Percentiles rank a stretch among this genome's conserved stretches.
These are phyloP conservation scores for Nasonia longicornis DNA, from an alignment of 1,140 invertebrate genomes.

Conservation along the genomic window DNA sequence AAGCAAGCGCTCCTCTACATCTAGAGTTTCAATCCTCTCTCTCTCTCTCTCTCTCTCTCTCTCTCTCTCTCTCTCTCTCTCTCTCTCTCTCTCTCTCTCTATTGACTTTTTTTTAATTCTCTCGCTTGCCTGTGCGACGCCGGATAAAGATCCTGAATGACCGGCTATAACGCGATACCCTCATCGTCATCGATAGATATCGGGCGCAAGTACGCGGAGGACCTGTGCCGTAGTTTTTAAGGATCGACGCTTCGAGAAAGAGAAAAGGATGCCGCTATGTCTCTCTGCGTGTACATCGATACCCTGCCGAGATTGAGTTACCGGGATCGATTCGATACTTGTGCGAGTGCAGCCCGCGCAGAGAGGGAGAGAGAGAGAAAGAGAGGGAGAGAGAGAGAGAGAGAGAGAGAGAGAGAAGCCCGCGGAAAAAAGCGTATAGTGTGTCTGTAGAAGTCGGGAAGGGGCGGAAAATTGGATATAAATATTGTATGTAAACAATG, in stretches of 20 bases:
- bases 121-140: background rate
- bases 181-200: background rate
- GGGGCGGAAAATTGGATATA: no score
- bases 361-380: constrained; percentile 43
- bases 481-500: no score
- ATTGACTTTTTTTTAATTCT: background rate
- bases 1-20: background rate
- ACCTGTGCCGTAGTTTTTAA: constrained; percentile 43
- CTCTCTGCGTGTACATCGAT: constrained; percentile 43
- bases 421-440: constrained; percentile 8
- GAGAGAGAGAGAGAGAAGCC: constrained; percentile 51
- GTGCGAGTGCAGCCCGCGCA: constrained; percentile 7
- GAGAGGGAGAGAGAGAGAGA: background rate
- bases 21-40: constrained; percentile 20
- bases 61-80: background rate
- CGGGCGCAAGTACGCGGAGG: background rate
- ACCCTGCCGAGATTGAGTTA: constrained; percentile 51
- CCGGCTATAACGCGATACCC: constrained; percentile 12
- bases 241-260: constrained; percentile 22
- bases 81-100: background rate
- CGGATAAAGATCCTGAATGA: constrained; percentile 11
- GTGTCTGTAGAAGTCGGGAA: no score
- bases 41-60: background rate
- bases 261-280: background rate
- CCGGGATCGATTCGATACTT: constrained; percentile 51